Evolutionary conservation across 2,888 invertebrate genomes (phyloP), one percentile per base, ranked within the genome.

Genomic region (Netelia virgata): DNA sequence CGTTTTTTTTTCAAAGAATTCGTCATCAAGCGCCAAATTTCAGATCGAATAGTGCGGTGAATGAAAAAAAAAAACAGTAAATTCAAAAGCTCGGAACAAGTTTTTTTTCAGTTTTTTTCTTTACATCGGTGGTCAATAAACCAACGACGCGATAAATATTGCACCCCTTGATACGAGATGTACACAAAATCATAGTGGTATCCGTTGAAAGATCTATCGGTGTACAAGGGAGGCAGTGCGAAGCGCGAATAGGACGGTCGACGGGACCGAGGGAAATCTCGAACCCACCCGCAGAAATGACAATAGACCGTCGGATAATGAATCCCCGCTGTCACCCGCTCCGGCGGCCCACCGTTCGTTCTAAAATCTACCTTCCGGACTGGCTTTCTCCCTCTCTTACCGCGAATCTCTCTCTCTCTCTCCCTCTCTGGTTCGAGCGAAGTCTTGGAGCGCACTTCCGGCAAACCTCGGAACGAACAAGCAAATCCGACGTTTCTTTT

Each of bases 291-390:
- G 86, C 89, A 91, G 89, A 88, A 92, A 92, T 92, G 92, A 92
- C 92, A 92, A 92, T 91, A 92, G 92, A 91, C 91, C 89, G 91
- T 91, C 90, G 90, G 92, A 92, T 92, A 92, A 91, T 92, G 91
- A 92, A 92, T 92, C 92, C 90, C 90, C 89, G 87, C 89, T 89
- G 89, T 90, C 90, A 88, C 86, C 85, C 88, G 86, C 88, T 75
- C 74, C 50, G 18, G 50, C 61, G 50, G 20, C 74, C 78, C 88
- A 87, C 84, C 89, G 83, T 85, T 57, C 88, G 86, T 86, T 88
- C 89, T 88, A 89, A 91, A 91, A 91, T 87, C 89, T 88, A 88
- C 90, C 91, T 89, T 89, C 64, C 86, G 82, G 78, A 69, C 77
- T 85, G 64, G 68, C 80, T 76, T 47, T 78, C 72, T 20, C 55